Base-by-base conservation (phyloP, 2,888 invertebrate species). In the Chesias legatella region DNA sequence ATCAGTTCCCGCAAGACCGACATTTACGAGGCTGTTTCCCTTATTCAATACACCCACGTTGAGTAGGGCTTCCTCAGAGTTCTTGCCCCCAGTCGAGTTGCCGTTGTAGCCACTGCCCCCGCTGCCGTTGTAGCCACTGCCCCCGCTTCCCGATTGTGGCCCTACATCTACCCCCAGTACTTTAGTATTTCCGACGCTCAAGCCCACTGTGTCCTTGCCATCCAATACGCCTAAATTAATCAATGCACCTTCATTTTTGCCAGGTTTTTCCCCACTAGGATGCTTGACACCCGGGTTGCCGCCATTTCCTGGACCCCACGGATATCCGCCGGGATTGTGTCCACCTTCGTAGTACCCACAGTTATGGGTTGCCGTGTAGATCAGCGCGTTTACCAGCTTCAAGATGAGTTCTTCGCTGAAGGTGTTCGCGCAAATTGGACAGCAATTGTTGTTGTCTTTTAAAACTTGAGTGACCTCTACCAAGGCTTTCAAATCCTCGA, bases 351-450 rank as follows among this genome's bases (percentile, higher is more conserved):
- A 53, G 35, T 51, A 45, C 7, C 53, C 56, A 37, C 67, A 62
- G 45, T 59, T 63, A 28, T 71, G 68, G 1, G 75, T 70, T 7
- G 75, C 67, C 1, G 71, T 73, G 17, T 65, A 69, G 10, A 83
- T 67, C 10, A 83, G 51, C 6, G 81, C 83, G 35, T 81, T 79
- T 7, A 82, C 67, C 21, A 83, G 56, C 44, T 76, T 80, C 51
- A 73, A 59, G 6, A 83, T 76, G 8, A 83, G 63, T 37, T 74
- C 75, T 43, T 81, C 79, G 17, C 72, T 69, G 6, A 70, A 52
- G 4, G 56, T 47, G 10, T 36, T 40, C 23, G 47, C 49, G 6
- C 35, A 40, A 6, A 31, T 44, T 2, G 26, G 31, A 28, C 33
- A 35, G 29, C 33, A 28, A 7, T 37, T 8, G 28, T 40, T 13